Conservation (phyloP, 2,113 vertebrate species). For the Motacilla alba region DNA sequence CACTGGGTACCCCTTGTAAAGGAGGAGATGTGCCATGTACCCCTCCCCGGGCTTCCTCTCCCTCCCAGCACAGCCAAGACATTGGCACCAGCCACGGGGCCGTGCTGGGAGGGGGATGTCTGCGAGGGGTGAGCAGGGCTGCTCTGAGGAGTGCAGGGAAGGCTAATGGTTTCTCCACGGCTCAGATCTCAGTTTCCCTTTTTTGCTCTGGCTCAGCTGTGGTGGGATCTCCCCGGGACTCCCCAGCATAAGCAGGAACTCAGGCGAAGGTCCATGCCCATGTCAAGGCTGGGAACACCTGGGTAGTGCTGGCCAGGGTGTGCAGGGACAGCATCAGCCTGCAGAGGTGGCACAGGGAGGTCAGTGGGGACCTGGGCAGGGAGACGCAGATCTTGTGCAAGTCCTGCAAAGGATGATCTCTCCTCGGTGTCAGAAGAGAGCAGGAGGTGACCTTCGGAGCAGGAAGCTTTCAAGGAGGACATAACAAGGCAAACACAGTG, state of each 20-base stretch:
- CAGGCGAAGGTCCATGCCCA: accelerated
- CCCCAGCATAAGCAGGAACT: not conserved
- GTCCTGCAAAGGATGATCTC: not conserved
- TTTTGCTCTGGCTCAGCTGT: not conserved
- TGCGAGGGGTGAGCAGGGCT: not conserved
- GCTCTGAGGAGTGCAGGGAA: not conserved
- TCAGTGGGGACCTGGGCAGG: not conserved
- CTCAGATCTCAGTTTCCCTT: not conserved
- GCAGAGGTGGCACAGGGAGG: not conserved
- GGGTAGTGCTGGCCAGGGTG: not conserved
- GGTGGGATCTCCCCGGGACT: not conserved
- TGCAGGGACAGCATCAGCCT: not conserved
- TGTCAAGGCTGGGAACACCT: not conserved
- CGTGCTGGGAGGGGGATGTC: not conserved
- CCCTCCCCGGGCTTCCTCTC: not conserved
- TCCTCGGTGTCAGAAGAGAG: not conserved
- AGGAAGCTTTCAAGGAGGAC: not conserved
- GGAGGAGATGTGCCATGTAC: not conserved
- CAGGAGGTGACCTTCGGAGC: not conserved
- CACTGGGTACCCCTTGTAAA: not conserved
- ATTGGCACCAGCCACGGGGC: not conserved
- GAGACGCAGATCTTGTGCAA: not conserved
- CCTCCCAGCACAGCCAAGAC: not conserved
- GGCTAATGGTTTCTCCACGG: not conserved
- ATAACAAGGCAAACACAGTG: not conserved